phyloP scores from a whole-genome alignment of 2,797 vertebrate species.

The Coendou prehensilis region DNA sequence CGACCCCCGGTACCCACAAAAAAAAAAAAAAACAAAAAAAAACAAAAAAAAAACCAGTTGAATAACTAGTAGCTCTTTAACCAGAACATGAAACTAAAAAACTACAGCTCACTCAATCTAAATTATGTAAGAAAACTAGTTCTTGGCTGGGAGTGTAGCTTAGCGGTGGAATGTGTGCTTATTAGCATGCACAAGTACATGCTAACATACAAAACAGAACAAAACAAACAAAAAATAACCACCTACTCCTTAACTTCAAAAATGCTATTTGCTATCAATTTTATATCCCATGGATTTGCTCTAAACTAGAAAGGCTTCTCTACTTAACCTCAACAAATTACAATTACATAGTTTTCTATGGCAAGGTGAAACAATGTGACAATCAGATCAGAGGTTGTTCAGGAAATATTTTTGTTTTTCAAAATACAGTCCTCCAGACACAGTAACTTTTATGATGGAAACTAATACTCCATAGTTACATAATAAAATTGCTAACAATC shows the following conservation, averaged over 20 bases:
- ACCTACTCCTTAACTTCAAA: conserved; percentile 23
- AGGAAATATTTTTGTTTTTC: conserved; percentile 27
- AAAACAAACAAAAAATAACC: neutral
- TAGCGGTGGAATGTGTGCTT: neutral
- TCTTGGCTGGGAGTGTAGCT: neutral
- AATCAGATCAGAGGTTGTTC: neutral
- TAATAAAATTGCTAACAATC: conserved; percentile 35
- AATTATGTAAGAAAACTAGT: neutral
- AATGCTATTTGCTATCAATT: conserved; percentile 24
- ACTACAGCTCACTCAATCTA: neutral
- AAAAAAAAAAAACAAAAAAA: too few relatives aligned
- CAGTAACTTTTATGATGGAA: conserved; percentile 17
- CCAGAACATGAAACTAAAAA: conserved; percentile 48
- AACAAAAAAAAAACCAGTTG: too few relatives aligned
- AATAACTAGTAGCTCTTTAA: conserved; percentile 52
- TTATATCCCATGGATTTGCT: conserved; percentile 29
- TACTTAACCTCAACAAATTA: neutral
- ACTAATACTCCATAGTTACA: conserved; percentile 11
- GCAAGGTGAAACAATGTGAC: conserved; percentile 38
- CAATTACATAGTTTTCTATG: conserved; percentile 42
- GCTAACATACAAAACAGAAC: neutral
- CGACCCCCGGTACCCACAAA: too few relatives aligned
- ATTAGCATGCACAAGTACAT: neutral
- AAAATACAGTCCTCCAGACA: conserved; percentile 39
- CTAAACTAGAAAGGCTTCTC: conserved; percentile 52